Evolutionary conservation across 2,113 vertebrate genomes (phyloP).

Genomic region (Meles meles): DNA sequence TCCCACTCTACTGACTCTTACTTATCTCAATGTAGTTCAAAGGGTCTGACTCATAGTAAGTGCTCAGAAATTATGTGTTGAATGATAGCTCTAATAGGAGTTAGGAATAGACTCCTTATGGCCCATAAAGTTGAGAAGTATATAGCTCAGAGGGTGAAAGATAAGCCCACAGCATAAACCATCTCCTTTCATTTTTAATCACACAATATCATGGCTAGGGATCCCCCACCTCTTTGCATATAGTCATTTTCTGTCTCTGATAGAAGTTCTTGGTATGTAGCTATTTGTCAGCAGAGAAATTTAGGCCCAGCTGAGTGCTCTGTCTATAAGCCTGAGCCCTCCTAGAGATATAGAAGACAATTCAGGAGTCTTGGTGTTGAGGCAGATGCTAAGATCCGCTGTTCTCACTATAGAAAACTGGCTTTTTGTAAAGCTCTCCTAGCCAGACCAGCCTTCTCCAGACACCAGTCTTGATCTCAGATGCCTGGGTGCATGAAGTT

Average conservation of each 20-base stretch:
- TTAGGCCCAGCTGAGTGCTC: neutral
- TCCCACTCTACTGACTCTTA: neutral
- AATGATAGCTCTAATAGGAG: neutral
- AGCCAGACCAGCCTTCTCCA: neutral
- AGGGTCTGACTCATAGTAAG: neutral
- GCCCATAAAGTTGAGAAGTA: neutral
- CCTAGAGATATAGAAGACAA: neutral
- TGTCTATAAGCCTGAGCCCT: neutral
- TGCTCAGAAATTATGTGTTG: neutral
- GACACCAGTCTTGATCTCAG: neutral
- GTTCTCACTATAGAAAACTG: neutral
- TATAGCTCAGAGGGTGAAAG: neutral
- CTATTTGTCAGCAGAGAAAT: neutral
- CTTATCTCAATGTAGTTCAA: neutral
- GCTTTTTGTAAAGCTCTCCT: neutral
- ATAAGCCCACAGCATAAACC: neutral
- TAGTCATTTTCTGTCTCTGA: neutral
- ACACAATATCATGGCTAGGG: neutral
- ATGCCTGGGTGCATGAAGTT: neutral
- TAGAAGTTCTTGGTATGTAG: neutral
- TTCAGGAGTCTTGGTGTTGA: neutral
- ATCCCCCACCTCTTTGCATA: neutral
- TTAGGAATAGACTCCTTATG: neutral
- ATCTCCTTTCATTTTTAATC: neutral
- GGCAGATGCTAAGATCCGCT: neutral